phyloP scores from a whole-genome alignment of 1,140 invertebrate species.

The Lordiphosa clarofinis region DNA sequence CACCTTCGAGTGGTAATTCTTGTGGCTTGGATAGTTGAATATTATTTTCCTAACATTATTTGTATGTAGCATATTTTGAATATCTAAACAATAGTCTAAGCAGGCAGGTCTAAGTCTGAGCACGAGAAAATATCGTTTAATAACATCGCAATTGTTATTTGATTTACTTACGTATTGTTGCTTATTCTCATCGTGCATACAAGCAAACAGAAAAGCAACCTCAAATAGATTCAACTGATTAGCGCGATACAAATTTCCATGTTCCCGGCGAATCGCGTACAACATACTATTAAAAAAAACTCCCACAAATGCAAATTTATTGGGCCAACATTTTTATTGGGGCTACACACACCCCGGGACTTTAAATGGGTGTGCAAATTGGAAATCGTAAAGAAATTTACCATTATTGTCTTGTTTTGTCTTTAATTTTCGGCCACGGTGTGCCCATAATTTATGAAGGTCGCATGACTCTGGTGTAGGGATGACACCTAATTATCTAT shows the following conservation, averaged over 20 bases:
- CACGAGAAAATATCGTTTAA: too few relatives aligned
- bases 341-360: neutral
- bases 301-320: slow-evolving; percentile 29
- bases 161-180: slow-evolving; percentile 19
- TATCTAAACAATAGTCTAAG: too few relatives aligned
- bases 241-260: slow-evolving; percentile 35
- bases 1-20: too few relatives aligned
- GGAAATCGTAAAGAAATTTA: slow-evolving; percentile 21
- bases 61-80: too few relatives aligned
- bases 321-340: slow-evolving; percentile 16
- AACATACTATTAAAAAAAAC: slow-evolving; percentile 27
- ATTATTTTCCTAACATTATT: too few relatives aligned
- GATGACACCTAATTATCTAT: slow-evolving; percentile 48
- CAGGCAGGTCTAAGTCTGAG: too few relatives aligned
- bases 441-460: slow-evolving; percentile 25
- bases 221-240: slow-evolving; percentile 55
- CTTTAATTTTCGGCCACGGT: slow-evolving; percentile 2
- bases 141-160: slow-evolving; percentile 7
- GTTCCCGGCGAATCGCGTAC: neutral
- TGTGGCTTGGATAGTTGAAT: too few relatives aligned
- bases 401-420: slow-evolving; percentile 2
- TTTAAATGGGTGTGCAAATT: slow-evolving; percentile 10
- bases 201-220: slow-evolving; percentile 32
- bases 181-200: slow-evolving; percentile 8
- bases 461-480: slow-evolving; percentile 3